phyloP scores from a whole-genome alignment of 30 jellyfish, hydroid and myxozoan genomes.

The Chrysaora quinquecirrha region DNA sequence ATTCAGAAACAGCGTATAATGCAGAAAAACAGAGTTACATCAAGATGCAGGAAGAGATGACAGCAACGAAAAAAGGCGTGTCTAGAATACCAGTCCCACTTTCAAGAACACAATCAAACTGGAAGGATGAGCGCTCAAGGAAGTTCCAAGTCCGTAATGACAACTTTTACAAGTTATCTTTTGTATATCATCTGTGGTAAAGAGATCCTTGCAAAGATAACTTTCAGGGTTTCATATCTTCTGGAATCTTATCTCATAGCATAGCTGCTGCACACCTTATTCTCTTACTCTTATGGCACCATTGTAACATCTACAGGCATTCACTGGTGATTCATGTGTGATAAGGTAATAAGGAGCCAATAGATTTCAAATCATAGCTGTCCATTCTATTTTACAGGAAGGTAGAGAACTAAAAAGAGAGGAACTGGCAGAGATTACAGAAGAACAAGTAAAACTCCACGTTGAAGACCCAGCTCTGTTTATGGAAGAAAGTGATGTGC shows the following conservation, averaged over 20 bases:
- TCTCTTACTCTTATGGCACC: no score
- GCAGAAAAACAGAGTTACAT: conserved; percentile 62
- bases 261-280: no score
- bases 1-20: conserved; percentile 83
- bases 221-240: no score
- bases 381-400: no score
- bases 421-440: not conserved
- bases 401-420: not conserved
- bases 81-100: conserved; percentile 60
- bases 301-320: no score
- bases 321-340: no score
- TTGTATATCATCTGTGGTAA: no score
- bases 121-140: conserved; percentile 6
- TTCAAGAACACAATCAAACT: conserved; percentile 33
- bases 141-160: conserved; percentile 7
- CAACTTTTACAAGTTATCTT: no score
- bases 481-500: not conserved
- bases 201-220: no score
- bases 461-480: not conserved
- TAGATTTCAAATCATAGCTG: no score
- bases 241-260: no score
- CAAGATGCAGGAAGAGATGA: conserved; percentile 54
- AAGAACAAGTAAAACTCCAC: not conserved
- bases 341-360: no score
- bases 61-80: conserved; percentile 23